These are phyloP conservation scores for Cerceris ruficornis DNA, from an alignment of 2,888 invertebrate species.

Conservation along the genomic window DNA sequence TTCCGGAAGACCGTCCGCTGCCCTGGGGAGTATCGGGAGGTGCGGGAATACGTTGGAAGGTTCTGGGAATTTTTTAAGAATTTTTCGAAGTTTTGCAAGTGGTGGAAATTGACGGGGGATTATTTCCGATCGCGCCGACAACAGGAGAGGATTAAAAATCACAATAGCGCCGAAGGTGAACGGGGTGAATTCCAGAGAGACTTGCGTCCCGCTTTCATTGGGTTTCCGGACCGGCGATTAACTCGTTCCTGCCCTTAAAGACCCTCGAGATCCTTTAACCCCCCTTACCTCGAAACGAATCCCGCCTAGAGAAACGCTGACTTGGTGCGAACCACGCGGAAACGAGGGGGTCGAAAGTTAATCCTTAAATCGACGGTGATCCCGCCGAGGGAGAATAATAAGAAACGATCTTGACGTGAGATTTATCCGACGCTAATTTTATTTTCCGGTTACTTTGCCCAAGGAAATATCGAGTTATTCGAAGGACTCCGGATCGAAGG, in stretches of 20 bases:
- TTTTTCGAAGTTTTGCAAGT: no score
- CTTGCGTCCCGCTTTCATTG: constrained; percentile 51
- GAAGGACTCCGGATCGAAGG: no score
- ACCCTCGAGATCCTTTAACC: constrained; percentile 55
- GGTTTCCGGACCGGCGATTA: constrained; percentile 64
- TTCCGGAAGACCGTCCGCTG: not conserved
- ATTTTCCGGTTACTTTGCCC: constrained; percentile 25
- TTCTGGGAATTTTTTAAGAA: not conserved
- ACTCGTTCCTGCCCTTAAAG: constrained; percentile 61
- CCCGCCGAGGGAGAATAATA: constrained; percentile 38
- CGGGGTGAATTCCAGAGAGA: constrained; percentile 27
- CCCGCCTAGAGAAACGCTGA: constrained; percentile 56
- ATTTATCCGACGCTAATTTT: constrained; percentile 44
- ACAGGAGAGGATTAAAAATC: constrained; percentile 1
- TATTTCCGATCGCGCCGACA: no score
- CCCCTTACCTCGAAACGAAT: constrained; percentile 9
- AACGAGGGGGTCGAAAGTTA: constrained; percentile 55
- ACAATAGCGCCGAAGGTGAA: constrained; percentile 1
- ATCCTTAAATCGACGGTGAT: constrained; percentile 55
- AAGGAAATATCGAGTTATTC: not conserved
- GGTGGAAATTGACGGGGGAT: no score
- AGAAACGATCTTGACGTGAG: constrained; percentile 36
- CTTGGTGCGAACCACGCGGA: constrained; percentile 39
- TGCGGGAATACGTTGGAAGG: not conserved
- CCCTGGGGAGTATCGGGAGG: not conserved